Evolutionary conservation across 2,888 invertebrate species (phyloP), one percentile per base, ranked within the genome.

Genomic region (Lithophane socia): DNA sequence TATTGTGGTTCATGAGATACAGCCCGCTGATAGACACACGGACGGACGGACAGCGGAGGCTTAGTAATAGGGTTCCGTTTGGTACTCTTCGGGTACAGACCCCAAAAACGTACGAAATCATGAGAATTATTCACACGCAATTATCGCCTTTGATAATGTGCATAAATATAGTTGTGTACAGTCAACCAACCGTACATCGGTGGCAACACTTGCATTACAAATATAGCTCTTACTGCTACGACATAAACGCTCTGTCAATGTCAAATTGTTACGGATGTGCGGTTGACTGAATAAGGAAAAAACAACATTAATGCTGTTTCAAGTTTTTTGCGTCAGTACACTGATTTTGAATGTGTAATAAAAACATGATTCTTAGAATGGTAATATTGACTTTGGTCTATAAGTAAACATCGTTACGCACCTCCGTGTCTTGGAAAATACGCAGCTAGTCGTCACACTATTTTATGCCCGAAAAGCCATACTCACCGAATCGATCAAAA

Each of bases 361-460:
- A 77, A 75, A 61, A 63, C 3, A 47, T 47, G 4, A 47, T 68
- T 76, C 68, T 8, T 24, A 47, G 66, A 79, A 79, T 47, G 13
- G 10, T 52, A 63, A 21, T 42, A 79, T 68, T 68, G n/a, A 70
- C 72, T 52, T 29, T 10, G 13, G 21, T 71, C 13, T 37, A 0
- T 9, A 54, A 16, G 76, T 71, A 42, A 61, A 42, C 24, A 70
- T 61, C 1, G 1, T 58, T 42, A 68, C 16, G 24, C 13, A 0
- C 9, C 18, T 52, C 18, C 13, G 2, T 8, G n/a, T 16, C 24
- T 78, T n/a, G 21, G 10, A 44, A 76, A 52, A 37, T 4, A 2
- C 47, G 24, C 9, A 58, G 24, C 10, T 24, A 49, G 10, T 42
- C 16, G 16, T 13, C 16, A 42, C 21, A 78, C 10, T 21, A 52